phyloP scores from a whole-genome alignment of 2,113 vertebrate genomes.

The Bubo blakistoni region DNA sequence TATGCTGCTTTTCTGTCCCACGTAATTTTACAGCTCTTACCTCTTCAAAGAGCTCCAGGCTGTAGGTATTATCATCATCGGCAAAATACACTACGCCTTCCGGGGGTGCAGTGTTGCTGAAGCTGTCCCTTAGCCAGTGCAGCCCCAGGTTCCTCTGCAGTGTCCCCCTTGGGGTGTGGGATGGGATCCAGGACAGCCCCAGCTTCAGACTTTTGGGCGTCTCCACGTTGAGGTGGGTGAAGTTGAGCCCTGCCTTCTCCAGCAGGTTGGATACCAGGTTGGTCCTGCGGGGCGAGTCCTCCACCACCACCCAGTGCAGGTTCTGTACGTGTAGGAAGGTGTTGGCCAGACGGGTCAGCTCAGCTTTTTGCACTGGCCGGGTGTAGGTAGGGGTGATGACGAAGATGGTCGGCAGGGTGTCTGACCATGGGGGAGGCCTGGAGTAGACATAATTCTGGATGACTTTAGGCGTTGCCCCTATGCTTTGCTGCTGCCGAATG shows the following conservation, averaged over 20 bases:
- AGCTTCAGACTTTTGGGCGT: constrained; percentile 82
- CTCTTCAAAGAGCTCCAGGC: constrained; percentile 94
- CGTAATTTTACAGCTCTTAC: constrained; percentile 48
- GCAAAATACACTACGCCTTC: constrained; percentile 93
- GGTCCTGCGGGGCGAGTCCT: constrained; percentile 82
- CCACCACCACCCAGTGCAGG: constrained; percentile 93
- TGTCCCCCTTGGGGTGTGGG: constrained; percentile 84
- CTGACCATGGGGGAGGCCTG: constrained; percentile 80
- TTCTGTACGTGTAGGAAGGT: constrained; percentile 90
- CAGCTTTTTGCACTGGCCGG: constrained; percentile 91
- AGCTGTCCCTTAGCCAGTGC: constrained; percentile 85
- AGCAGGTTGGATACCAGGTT: constrained; percentile 82
- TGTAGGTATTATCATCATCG: constrained; percentile 96
- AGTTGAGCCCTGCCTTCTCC: constrained; percentile 82
- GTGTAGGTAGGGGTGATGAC: constrained; percentile 87
- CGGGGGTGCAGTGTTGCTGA: constrained; percentile 55
- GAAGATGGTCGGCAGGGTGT: constrained; percentile 78
- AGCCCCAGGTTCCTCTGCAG: constrained; percentile 90
- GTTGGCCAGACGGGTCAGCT: constrained; percentile 89
- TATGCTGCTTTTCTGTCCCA: not conserved
- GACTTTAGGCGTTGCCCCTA: constrained; percentile 17
- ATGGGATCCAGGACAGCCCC: constrained; percentile 74
- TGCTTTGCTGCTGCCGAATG: constrained; percentile 47
- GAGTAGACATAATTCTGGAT: constrained; percentile 75
- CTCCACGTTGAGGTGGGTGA: constrained; percentile 88